These are phyloP conservation scores for Sarcoramphus papa DNA, from an alignment of 2,797 vertebrate species.

Conservation along the genomic window DNA sequence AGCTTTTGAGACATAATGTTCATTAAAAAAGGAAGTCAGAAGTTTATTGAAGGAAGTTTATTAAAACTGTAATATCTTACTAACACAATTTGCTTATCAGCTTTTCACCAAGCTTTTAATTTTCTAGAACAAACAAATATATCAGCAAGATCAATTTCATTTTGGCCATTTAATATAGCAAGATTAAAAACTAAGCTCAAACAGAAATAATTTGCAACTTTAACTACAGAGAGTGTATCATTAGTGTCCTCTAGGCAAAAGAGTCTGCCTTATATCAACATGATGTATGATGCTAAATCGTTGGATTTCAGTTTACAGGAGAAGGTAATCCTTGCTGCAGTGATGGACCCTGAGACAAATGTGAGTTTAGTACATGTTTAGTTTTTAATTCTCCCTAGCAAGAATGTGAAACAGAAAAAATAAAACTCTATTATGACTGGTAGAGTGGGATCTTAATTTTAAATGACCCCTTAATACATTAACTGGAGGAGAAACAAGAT, in stretches of 20 bases:
- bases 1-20: neutral
- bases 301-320: neutral
- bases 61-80: neutral
- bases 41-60: neutral
- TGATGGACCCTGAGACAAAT: neutral
- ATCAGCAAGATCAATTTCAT: neutral
- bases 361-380: neutral
- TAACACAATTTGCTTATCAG: neutral
- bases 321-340: neutral
- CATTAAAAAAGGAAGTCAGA: neutral
- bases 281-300: neutral
- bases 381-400: conserved; percentile 4
- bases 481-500: neutral
- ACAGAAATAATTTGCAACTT: neutral
- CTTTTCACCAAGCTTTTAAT: neutral
- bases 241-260: conserved; percentile 10
- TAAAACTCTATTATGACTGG: neutral
- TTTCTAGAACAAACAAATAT: neutral
- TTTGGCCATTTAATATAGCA: neutral
- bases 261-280: neutral
- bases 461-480: neutral
- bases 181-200: neutral
- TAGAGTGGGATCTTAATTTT: neutral
- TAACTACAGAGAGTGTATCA: neutral
- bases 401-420: neutral